These are phyloP conservation scores for Ostrea denselamellosa DNA, from an alignment of 1,140 invertebrate species.

Conservation along the genomic window DNA sequence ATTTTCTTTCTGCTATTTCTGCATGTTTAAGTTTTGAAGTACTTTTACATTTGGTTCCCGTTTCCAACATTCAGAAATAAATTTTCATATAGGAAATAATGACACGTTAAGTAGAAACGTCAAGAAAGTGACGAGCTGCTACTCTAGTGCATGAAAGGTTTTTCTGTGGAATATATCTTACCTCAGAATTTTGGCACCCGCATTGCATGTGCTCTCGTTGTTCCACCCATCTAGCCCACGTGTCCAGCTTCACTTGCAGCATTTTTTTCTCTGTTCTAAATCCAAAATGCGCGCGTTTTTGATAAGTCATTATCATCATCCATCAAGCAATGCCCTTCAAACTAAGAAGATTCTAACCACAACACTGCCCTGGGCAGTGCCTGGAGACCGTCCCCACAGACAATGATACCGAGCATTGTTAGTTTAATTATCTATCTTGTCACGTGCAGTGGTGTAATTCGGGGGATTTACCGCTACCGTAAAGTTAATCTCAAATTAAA, in stretches of 20 bases:
- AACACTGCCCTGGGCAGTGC: neutral
- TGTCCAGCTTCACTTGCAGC: neutral
- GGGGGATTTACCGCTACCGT: neutral
- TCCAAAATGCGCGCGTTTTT: neutral
- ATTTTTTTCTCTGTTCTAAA: slow-evolving; percentile 24
- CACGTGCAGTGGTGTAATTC: neutral
- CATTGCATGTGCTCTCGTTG: neutral
- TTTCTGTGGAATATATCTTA: neutral
- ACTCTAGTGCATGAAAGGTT: too few species aligned
- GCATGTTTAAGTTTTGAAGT: neutral
- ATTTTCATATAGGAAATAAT: too few species aligned
- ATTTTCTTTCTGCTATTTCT: neutral
- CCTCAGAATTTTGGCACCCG: neutral
- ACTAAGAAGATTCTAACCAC: neutral
- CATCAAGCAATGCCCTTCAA: neutral
- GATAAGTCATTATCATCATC: neutral
- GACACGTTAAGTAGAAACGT: too few species aligned
- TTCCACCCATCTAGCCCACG: neutral
- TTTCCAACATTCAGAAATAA: too few species aligned
- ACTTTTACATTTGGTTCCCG: too few species aligned
- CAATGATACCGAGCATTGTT: neutral
- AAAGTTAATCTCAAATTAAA: slow-evolving; percentile 17
- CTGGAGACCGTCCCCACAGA: neutral
- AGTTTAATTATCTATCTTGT: slow-evolving; percentile 17
- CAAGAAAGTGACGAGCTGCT: too few species aligned